Evolutionary conservation across 2,888 invertebrate species (phyloP).

Genomic region (Lasioglossum calceatum): DNA sequence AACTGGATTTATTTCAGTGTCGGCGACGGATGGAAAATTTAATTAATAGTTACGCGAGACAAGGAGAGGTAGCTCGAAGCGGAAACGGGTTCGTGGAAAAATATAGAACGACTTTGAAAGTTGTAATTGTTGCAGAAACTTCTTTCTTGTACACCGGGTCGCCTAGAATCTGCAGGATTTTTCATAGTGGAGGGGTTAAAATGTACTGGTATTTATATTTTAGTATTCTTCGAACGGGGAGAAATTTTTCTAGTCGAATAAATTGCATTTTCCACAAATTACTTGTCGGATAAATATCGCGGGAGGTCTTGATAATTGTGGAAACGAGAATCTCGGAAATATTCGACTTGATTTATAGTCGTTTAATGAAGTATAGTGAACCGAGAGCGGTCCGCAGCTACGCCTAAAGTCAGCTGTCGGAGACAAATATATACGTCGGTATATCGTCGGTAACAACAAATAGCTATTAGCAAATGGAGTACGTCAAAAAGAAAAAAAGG

Average conservation of each 20-base stretch:
- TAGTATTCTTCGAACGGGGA: neutral
- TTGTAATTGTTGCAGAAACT: neutral
- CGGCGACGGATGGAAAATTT: slow-evolving; percentile 33
- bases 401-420: neutral
- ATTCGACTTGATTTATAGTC: neutral
- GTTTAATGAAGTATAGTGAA: neutral
- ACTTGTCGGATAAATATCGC: neutral
- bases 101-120: slow-evolving; percentile 2
- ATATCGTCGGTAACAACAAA: neutral
- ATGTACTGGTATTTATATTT: neutral
- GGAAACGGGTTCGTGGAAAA: neutral
- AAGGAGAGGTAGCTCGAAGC: slow-evolving; percentile 10
- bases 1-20: slow-evolving; percentile 35
- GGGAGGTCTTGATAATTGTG: neutral
- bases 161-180: neutral
- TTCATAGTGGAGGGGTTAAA: neutral
- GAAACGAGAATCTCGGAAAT: neutral
- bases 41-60: slow-evolving; percentile 31
- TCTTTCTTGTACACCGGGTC: neutral
- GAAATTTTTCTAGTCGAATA: neutral
- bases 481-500: neutral
- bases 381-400: neutral
- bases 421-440: neutral
- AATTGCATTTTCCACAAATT: neutral
- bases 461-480: slow-evolving; percentile 21